A percentile compares a stretch with the other conserved stretches of the same genome.
Evolutionary conservation across 2,888 invertebrate species (phyloP).

Genomic region (Trissoscelio sp.): DNA sequence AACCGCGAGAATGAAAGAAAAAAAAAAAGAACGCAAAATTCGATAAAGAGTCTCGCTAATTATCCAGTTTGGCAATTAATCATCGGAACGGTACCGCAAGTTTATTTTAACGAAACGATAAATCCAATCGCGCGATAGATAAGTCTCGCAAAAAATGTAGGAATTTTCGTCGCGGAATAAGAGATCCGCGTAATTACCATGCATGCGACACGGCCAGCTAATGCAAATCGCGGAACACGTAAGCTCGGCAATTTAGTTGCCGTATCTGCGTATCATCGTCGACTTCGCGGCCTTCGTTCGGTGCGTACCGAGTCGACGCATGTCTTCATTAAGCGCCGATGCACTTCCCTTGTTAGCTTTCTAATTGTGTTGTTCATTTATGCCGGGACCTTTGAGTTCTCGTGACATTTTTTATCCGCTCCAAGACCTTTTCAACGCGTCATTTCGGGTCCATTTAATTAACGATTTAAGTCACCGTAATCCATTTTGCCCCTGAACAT

Average conservation of each 20-base stretch:
- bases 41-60: constrained; percentile 38
- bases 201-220: constrained; percentile 25
- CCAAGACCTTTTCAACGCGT: constrained; percentile 17
- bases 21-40: not conserved
- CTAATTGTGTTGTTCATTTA: constrained; percentile 66
- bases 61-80: constrained; percentile 54
- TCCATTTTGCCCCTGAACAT: constrained; percentile 34
- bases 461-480: constrained; percentile 37
- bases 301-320: constrained; percentile 37
- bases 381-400: constrained; percentile 60
- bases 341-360: constrained; percentile 60
- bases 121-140: constrained; percentile 48
- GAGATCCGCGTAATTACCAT: constrained; percentile 46
- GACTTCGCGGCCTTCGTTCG: constrained; percentile 19
- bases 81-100: constrained; percentile 53
- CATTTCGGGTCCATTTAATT: constrained; percentile 54
- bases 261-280: constrained; percentile 42
- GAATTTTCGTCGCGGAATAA: constrained; percentile 46
- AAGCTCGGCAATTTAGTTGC: constrained; percentile 39
- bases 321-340: constrained; percentile 66
- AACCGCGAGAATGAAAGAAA: not conserved
- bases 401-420: constrained; percentile 59
- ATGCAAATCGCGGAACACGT: constrained; percentile 44
- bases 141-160: constrained; percentile 21
- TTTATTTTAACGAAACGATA: constrained; percentile 45